phyloP scores from a whole-genome alignment of 37 sponge, comb jelly and placozoan genomes.

The Bolinopsis microptera region DNA sequence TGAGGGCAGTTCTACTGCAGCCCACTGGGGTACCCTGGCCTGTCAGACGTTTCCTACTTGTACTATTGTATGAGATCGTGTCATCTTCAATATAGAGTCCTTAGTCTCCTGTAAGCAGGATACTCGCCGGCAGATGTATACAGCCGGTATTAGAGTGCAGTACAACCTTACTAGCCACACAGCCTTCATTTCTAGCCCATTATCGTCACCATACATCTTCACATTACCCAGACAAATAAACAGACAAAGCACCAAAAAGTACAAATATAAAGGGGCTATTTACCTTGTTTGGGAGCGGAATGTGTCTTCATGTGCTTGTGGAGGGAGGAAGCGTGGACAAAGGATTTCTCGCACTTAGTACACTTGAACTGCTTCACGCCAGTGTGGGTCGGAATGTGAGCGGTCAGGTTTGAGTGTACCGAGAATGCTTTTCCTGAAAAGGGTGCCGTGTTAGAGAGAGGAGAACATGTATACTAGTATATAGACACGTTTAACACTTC shows the following conservation, averaged over 20 bases:
- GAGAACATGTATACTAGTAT: neutral
- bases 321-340: constrained; percentile 63
- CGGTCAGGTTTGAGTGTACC: constrained; percentile 63
- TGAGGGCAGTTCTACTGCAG: neutral
- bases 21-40: neutral
- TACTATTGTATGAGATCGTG: neutral
- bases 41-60: neutral
- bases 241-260: neutral
- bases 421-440: constrained; percentile 60
- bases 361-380: constrained; percentile 64
- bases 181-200: no score
- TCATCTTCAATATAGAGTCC: neutral
- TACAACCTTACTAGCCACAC: neutral
- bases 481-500: neutral
- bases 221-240: neutral
- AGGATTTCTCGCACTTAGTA: constrained; percentile 61
- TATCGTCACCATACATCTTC: no score
- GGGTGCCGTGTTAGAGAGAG: neutral
- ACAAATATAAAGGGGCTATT: neutral
- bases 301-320: constrained; percentile 65
- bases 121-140: neutral
- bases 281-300: constrained; percentile 55
- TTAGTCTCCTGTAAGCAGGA: neutral
- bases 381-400: constrained; percentile 57
- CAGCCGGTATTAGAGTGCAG: neutral